Conservation (phyloP, 2,888 invertebrate genomes). For the Cosmorhoe ocellata region DNA sequence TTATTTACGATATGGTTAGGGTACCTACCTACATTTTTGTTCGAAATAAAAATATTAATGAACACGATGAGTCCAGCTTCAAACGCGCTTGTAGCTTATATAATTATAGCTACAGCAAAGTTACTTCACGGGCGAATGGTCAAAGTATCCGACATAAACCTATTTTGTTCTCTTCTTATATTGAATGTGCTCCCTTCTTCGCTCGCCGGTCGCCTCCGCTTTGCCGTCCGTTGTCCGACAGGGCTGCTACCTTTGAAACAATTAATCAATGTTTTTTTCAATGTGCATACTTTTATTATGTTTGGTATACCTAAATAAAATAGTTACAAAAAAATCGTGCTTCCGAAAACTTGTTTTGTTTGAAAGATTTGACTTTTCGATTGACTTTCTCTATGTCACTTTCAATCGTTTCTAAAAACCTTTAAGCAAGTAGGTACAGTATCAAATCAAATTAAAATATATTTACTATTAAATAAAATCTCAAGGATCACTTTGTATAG, state of each 20-base stretch:
- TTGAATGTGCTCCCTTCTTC: slow-evolving; percentile 79
- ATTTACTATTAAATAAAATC: too few relatives aligned
- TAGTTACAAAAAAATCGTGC: too few relatives aligned
- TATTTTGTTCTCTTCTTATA: slow-evolving; percentile 83
- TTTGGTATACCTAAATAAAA: too few relatives aligned
- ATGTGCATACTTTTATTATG: too few relatives aligned
- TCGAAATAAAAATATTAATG: slow-evolving; percentile 1
- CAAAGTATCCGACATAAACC: slow-evolving; percentile 83
- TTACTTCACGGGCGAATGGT: slow-evolving; percentile 81
- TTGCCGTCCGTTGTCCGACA: slow-evolving; percentile 66
- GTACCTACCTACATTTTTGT: neutral
- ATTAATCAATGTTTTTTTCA: neutral
- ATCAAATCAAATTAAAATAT: too few relatives aligned
- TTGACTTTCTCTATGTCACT: too few relatives aligned
- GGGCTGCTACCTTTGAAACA: slow-evolving; percentile 50
- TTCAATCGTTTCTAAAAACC: too few relatives aligned
- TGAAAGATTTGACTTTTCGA: too few relatives aligned
- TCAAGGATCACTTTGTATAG: too few relatives aligned
- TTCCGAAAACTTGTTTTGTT: too few relatives aligned
- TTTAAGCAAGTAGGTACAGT: too few relatives aligned
- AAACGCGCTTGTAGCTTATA: slow-evolving; percentile 21
- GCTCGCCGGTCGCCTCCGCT: slow-evolving; percentile 54
- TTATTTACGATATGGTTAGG: too few relatives aligned
- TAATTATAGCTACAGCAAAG: slow-evolving; percentile 52
- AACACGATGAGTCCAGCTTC: neutral